Evolutionary conservation across 2,113 vertebrate species (phyloP).

Genomic region (Brienomyrus brachyistius): DNA sequence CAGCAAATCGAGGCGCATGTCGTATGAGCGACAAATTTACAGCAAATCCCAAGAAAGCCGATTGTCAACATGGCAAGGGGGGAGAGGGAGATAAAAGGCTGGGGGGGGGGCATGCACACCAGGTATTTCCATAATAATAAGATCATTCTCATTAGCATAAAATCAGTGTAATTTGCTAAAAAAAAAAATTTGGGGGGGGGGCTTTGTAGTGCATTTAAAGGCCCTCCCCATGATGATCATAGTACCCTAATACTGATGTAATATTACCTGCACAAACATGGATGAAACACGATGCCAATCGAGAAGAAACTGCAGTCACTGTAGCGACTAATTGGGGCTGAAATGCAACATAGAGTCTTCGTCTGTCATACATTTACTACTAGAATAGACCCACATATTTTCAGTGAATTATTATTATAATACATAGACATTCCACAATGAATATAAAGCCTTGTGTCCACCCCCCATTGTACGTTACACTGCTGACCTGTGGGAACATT

Average conservation of each 20-base stretch:
- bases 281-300: background rate
- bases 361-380: background rate
- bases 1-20: background rate
- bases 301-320: background rate
- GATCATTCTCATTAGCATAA: conserved; percentile 19
- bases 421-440: background rate
- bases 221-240: background rate
- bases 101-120: background rate
- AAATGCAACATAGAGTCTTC: background rate
- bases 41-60: background rate
- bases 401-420: background rate
- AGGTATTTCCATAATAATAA: background rate
- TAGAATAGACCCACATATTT: background rate
- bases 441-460: background rate
- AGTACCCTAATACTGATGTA: background rate
- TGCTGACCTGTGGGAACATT: background rate
- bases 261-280: background rate
- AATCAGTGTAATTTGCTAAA: background rate
- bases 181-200: conserved; percentile 19
- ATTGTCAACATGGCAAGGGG: too few species aligned
- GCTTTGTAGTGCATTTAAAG: conserved; percentile 27
- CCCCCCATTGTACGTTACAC: background rate
- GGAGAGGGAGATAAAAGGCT: background rate
- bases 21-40: background rate
- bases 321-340: background rate